Base-by-base conservation (phyloP, 92 coral and sea anemone genomes). In the Bergia sp. region DNA sequence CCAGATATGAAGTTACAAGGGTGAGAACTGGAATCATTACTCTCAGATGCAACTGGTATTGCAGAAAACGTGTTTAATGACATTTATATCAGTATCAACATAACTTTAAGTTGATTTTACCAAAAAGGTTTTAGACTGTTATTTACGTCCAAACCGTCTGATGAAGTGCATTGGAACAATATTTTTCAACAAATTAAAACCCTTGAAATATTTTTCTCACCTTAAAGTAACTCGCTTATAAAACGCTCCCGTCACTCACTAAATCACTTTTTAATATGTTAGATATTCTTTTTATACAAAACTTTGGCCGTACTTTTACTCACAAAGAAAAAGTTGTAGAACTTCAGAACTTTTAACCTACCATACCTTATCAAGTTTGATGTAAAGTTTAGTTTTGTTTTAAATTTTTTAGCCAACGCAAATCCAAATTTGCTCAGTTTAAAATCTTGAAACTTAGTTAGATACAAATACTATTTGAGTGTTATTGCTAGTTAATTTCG, bases 381-480 rank as follows among this genome's bases (percentile, higher is more conserved):
- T 50, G 58, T 53, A 78, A 65, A 11, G 85, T 80, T 80, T 16
- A 80, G 65, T 78, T 78, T 78, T 15, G 47, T 29, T 53, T 38
- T 49, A n/a, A 49, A 80, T 57, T 55, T 39, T 11, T 55, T 37
- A 57, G 36, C 72, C 85, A 80, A 80, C 57, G 85, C 53, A 80
- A 80, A 12, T 23, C 71, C 61, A 4, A 80, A 55, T 72, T 38
- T 72, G 43, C 0, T 21, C 73, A 67, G 73, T 67, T 58, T 20
- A 20, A 58, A 58, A 36, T 38, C 41, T 72, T 15, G 72, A 53
- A 13, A 65, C 36, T 79, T 23, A 8, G 0, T 65, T 42, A 50
- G 15, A 55, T 5, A 55, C 85, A 37, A n/a, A 80, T 38, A 50
- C 7, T 79, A 23, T 50, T 80, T 55, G 6, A 58, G 23, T 58